These are phyloP conservation scores for Lycaon pictus DNA, from an alignment of 2,113 vertebrate species.

Conservation along the genomic window DNA sequence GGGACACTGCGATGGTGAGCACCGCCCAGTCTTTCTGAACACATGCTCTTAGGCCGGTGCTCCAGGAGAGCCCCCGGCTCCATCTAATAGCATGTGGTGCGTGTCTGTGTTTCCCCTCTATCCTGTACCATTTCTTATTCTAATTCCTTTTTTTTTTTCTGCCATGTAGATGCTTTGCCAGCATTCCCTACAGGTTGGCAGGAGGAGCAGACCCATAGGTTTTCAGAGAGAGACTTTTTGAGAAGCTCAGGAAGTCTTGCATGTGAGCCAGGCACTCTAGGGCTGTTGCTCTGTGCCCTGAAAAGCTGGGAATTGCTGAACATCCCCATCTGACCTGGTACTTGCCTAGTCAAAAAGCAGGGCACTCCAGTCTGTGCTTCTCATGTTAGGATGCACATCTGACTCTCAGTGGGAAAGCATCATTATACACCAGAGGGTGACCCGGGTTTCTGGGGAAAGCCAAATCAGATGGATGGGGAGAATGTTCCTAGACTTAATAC, in stretches of 20 bases:
- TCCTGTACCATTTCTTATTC: slow-evolving; percentile 68
- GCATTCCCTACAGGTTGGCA: slow-evolving; percentile 62
- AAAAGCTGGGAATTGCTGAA: neutral
- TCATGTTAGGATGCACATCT: neutral
- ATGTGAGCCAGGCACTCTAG: neutral
- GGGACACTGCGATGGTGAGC: no score
- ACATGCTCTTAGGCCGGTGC: slow-evolving; percentile 42
- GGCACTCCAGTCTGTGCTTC: neutral
- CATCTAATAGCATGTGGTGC: slow-evolving; percentile 41
- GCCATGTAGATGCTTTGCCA: neutral
- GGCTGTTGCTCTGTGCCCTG: neutral
- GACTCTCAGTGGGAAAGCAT: neutral
- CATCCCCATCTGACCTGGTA: neutral
- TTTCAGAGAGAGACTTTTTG: neutral
- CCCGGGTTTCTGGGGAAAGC: neutral
- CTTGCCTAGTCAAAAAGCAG: neutral
- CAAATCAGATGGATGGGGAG: neutral
- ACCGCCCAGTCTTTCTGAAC: slow-evolving; percentile 1
- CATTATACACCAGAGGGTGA: neutral
- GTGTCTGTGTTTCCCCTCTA: slow-evolving; percentile 60
- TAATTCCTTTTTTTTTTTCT: slow-evolving; percentile 69
- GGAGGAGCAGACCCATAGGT: neutral
- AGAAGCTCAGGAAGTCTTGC: neutral
- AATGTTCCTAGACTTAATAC: neutral
- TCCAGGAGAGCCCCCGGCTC: slow-evolving; percentile 62